Percentiles rank a stretch among this genome's conserved stretches.
Conservation (phyloP, 2,888 invertebrate species). For the Tethea ocularis region DNA sequence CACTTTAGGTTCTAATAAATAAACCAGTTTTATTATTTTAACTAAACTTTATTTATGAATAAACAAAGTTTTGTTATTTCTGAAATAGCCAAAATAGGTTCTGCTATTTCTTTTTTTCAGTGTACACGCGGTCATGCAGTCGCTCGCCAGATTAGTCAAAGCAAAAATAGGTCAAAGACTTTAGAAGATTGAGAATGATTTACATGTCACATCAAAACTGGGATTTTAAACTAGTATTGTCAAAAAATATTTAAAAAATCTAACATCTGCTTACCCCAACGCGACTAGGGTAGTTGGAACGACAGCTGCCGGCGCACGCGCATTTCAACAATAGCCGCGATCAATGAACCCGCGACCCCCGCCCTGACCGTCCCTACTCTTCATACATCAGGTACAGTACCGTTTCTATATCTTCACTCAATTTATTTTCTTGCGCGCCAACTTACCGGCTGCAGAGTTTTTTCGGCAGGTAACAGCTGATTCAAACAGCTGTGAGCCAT, state of each 20-base stretch:
- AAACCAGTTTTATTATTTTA: too few relatives aligned
- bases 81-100: too few relatives aligned
- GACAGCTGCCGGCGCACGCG: conserved; percentile 80
- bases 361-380: conserved; percentile 45
- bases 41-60: too few relatives aligned
- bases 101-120: too few relatives aligned
- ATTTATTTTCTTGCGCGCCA: neutral
- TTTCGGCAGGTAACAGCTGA: conserved; percentile 29
- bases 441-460: conserved; percentile 13
- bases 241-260: conserved; percentile 3
- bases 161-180: too few relatives aligned
- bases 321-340: conserved; percentile 71
- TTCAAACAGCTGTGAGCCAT: conserved; percentile 28
- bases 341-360: conserved; percentile 77
- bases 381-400: conserved; percentile 47
- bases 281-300: conserved; percentile 50
- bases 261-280: conserved; percentile 65
- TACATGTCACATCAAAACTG: neutral
- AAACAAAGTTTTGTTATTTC: too few relatives aligned
- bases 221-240: neutral
- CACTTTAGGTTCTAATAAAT: too few relatives aligned
- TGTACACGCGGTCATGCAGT: too few relatives aligned
- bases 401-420: conserved; percentile 26
- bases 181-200: neutral
- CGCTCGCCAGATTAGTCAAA: too few relatives aligned